These are phyloP conservation scores for Saccostrea cuccullata DNA, from an alignment of 1,140 invertebrate species.

Conservation along the genomic window DNA sequence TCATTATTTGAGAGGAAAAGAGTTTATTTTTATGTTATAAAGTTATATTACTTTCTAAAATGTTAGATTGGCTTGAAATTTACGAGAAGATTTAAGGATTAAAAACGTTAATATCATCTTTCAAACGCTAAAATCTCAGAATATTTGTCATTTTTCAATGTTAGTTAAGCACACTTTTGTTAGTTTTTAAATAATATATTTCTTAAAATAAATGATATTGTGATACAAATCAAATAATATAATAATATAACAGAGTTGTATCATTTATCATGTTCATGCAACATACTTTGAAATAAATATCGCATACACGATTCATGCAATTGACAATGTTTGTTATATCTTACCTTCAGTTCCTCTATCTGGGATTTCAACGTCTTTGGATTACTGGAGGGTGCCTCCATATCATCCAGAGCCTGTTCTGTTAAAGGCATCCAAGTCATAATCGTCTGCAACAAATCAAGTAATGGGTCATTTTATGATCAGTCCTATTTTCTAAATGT, in stretches of 20 bases:
- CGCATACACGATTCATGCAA: neutral
- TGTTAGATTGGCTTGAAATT: neutral
- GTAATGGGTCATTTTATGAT: too few relatives aligned
- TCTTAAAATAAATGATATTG: neutral
- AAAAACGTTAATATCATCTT: too few relatives aligned
- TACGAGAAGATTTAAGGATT: neutral
- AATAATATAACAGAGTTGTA: neutral
- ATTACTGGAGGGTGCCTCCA: conserved; percentile 93
- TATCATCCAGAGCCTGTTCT: conserved; percentile 90
- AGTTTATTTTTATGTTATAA: neutral
- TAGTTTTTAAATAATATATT: neutral
- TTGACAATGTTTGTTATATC: neutral
- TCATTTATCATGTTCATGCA: neutral
- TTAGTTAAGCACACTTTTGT: neutral
- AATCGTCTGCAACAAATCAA: conserved; percentile 84
- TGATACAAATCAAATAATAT: neutral
- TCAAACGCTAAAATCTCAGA: neutral
- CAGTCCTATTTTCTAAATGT: too few relatives aligned
- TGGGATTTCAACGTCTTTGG: conserved; percentile 95
- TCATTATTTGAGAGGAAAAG: too few relatives aligned
- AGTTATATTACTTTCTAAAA: neutral
- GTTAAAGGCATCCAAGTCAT: conserved; percentile 92
- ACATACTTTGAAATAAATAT: neutral
- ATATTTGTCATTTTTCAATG: neutral
- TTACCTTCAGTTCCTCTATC: conserved; percentile 90